Percentiles rank a stretch among this genome's conserved stretches.
Evolutionary conservation across 2,888 invertebrate species (phyloP).

Genomic region (Atethmia centrago): DNA sequence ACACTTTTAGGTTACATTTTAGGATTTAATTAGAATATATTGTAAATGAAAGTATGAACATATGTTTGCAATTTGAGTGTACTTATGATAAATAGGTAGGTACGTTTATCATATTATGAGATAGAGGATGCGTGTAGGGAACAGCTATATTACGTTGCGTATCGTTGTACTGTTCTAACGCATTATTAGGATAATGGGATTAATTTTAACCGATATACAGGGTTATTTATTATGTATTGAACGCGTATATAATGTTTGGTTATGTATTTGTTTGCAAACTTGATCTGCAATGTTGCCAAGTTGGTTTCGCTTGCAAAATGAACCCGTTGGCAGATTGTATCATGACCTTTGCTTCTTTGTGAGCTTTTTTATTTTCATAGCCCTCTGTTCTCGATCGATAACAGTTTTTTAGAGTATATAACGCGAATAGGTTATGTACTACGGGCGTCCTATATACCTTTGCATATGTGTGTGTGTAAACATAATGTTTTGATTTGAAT

Average conservation of each 20-base stretch:
- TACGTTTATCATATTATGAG: constrained; percentile 61
- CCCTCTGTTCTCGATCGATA: constrained; percentile 73
- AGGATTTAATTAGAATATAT: constrained; percentile 66
- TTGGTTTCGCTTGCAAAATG: constrained; percentile 73
- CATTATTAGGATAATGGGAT: constrained; percentile 65
- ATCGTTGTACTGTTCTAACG: constrained; percentile 73
- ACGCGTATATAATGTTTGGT: constrained; percentile 71
- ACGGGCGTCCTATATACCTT: constrained; percentile 68
- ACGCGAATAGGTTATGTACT: constrained; percentile 67
- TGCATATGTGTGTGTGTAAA: constrained; percentile 59
- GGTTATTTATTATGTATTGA: constrained; percentile 71
- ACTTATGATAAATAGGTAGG: constrained; percentile 59
- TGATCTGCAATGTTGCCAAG: constrained; percentile 77
- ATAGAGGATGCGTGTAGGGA: constrained; percentile 70
- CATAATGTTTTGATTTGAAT: constrained; percentile 28
- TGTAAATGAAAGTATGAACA: constrained; percentile 69
- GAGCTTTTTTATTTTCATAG: constrained; percentile 69
- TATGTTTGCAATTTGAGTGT: constrained; percentile 65
- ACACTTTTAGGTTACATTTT: constrained; percentile 84
- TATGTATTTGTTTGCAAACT: constrained; percentile 79
- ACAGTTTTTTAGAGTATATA: constrained; percentile 67
- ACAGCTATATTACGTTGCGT: constrained; percentile 70
- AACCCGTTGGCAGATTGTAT: constrained; percentile 75
- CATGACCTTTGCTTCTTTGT: constrained; percentile 74
- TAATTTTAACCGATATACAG: constrained; percentile 71